Evolutionary conservation across 2,888 invertebrate genomes (phyloP).

Genomic region (Tanytarsus gracilentus): DNA sequence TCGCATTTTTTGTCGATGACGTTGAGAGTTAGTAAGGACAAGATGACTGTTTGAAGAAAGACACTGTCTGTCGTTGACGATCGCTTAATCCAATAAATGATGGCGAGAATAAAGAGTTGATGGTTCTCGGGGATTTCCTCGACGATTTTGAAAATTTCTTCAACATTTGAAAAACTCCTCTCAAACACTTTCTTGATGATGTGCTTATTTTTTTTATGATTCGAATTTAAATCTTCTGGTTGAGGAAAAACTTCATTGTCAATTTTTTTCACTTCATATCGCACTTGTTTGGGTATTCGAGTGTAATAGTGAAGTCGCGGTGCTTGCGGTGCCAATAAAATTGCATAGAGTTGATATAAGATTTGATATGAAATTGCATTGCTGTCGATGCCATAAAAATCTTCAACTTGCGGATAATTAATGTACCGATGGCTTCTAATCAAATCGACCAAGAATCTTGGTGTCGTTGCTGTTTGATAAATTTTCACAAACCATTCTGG

Average conservation of each 20-base stretch:
- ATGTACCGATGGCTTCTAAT: slow-evolving; percentile 55
- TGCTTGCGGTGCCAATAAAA: slow-evolving; percentile 39
- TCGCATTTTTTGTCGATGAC: slow-evolving; percentile 39
- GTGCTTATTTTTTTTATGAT: slow-evolving; percentile 33
- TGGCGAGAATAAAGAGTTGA: slow-evolving; percentile 37
- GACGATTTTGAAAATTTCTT: slow-evolving; percentile 35
- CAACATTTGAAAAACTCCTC: slow-evolving; percentile 31
- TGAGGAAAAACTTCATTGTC: slow-evolving; percentile 30
- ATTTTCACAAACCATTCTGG: slow-evolving; percentile 59
- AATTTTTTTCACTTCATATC: slow-evolving; percentile 38
- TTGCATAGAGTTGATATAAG: slow-evolving; percentile 49
- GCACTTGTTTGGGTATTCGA: slow-evolving; percentile 33
- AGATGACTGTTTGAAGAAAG: slow-evolving; percentile 38
- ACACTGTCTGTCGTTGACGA: slow-evolving; percentile 36
- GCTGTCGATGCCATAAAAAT: slow-evolving; percentile 51
- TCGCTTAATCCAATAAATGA: slow-evolving; percentile 40
- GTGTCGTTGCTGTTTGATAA: slow-evolving; percentile 52
- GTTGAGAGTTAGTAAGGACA: slow-evolving; percentile 37
- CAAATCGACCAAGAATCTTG: slow-evolving; percentile 60
- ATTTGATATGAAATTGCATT: slow-evolving; percentile 53
- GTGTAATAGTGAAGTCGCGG: slow-evolving; percentile 39
- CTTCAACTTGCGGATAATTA: slow-evolving; percentile 63
- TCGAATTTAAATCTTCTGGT: slow-evolving; percentile 32
- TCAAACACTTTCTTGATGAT: slow-evolving; percentile 36
- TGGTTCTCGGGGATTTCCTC: slow-evolving; percentile 36